Conservation (phyloP, 2,113 vertebrate species). For the Leptosomus discolor region DNA sequence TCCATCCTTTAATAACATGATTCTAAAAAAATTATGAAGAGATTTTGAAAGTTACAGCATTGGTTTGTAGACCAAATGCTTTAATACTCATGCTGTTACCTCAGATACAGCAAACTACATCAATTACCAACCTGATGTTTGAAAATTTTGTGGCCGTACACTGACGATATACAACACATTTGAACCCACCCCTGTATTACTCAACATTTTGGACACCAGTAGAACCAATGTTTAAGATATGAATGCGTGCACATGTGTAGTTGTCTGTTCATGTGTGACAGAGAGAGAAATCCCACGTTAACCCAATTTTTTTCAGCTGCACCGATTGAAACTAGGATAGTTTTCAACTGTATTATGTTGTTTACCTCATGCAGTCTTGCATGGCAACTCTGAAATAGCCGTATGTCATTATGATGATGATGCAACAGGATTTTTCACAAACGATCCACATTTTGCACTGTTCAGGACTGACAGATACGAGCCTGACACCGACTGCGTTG, state of each 20-base stretch:
- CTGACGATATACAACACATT: not conserved
- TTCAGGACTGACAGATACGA: not conserved
- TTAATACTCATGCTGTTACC: not conserved
- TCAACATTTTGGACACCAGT: not conserved
- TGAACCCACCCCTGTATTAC: accelerated
- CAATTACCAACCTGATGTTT: not conserved
- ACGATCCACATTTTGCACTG: not conserved
- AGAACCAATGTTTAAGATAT: not conserved
- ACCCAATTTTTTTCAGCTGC: not conserved
- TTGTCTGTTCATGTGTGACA: too few relatives aligned
- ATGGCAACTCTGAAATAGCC: not conserved
- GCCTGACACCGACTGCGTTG: accelerated
- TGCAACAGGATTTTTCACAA: not conserved
- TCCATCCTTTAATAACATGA: constrained; percentile 81
- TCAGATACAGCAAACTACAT: not conserved
- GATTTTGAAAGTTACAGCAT: not conserved
- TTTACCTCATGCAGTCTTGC: not conserved
- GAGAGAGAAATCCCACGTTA: not conserved
- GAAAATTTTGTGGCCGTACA: not conserved
- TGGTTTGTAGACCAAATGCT: not conserved
- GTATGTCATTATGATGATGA: not conserved
- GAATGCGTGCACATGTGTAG: not conserved
- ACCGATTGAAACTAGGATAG: not conserved
- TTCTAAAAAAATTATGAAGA: constrained; percentile 63
- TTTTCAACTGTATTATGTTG: not conserved